Conservation (phyloP, 2,797 vertebrate species). For the Masticophis lateralis region DNA sequence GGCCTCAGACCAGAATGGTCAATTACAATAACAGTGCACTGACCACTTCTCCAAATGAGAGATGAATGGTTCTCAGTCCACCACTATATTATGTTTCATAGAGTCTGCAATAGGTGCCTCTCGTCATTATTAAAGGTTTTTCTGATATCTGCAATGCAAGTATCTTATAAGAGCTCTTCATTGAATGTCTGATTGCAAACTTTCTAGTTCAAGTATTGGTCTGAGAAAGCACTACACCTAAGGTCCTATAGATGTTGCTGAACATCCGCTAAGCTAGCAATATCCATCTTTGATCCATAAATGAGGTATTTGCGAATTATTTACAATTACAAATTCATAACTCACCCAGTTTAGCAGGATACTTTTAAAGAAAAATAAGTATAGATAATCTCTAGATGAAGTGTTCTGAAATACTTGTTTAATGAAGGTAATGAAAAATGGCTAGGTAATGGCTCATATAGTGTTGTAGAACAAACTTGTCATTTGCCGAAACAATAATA, state of each 20-base stretch:
- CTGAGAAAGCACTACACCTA: background rate
- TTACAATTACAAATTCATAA: background rate
- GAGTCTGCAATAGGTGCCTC: background rate
- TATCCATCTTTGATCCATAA: background rate
- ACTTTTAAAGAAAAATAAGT: background rate
- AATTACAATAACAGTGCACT: background rate
- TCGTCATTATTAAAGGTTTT: background rate
- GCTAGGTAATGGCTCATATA: too few species aligned
- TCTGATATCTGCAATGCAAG: background rate
- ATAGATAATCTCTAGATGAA: background rate
- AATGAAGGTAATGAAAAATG: background rate
- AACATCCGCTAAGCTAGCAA: background rate
- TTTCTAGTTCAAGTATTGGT: background rate
- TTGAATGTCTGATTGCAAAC: background rate
- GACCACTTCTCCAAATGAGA: background rate
- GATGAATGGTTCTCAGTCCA: background rate
- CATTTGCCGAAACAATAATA: background rate
- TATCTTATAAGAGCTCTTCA: background rate
- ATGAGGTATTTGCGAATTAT: background rate
- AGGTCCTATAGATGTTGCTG: background rate
- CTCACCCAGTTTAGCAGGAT: background rate
- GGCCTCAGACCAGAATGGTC: background rate
- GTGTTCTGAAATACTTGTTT: slow-evolving; percentile 21
- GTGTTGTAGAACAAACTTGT: background rate
- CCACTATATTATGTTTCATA: background rate